These are phyloP conservation scores for Adelognathus sp. DNA, from an alignment of 2,888 invertebrate species.

Conservation along the genomic window DNA sequence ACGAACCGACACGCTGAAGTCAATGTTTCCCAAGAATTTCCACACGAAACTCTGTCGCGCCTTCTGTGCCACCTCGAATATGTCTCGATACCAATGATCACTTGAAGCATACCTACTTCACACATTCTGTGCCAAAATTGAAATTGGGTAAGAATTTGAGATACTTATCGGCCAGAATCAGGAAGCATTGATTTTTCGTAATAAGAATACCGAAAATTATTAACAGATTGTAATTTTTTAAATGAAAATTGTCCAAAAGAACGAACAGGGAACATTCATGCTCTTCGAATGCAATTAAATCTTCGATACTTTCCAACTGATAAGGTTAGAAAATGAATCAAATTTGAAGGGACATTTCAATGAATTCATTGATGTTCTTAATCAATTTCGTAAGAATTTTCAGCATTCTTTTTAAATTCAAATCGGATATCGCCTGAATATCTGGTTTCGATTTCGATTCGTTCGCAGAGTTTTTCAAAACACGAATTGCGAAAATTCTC, in stretches of 20 bases:
- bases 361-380: too few relatives aligned
- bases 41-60: slow-evolving; percentile 54
- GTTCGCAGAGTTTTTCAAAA: too few relatives aligned
- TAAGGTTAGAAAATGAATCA: too few relatives aligned
- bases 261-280: neutral
- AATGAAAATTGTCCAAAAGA: neutral
- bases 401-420: too few relatives aligned
- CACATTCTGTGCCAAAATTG: too few relatives aligned
- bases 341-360: too few relatives aligned
- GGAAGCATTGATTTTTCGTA: neutral
- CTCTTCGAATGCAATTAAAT: neutral
- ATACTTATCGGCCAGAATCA: neutral
- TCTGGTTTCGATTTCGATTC: too few relatives aligned
- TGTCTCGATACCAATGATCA: slow-evolving; percentile 35
- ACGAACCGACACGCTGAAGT: slow-evolving; percentile 63
- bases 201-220: neutral
- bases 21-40: slow-evolving; percentile 65
- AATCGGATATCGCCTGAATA: too few relatives aligned
- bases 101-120: neutral
- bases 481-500: too few relatives aligned
- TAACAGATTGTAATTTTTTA: neutral
- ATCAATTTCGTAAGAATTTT: too few relatives aligned
- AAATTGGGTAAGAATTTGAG: too few relatives aligned
- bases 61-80: slow-evolving; percentile 51
- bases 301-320: too few relatives aligned